phyloP scores from a whole-genome alignment of 2,797 vertebrate species.

The Myiotriccus ornatus region DNA sequence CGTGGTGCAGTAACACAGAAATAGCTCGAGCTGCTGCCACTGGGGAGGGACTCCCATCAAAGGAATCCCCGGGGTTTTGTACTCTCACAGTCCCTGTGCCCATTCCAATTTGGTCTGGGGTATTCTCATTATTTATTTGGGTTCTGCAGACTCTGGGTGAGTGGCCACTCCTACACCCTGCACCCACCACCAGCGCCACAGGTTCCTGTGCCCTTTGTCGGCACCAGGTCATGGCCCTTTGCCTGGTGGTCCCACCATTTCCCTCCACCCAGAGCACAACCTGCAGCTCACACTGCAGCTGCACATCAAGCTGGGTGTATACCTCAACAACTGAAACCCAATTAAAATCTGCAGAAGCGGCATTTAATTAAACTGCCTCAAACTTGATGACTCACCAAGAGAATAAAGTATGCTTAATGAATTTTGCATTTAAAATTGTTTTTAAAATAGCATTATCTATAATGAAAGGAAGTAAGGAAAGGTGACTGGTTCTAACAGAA shows the following conservation, averaged over 20 bases:
- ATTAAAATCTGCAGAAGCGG: background rate
- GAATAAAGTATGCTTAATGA: background rate
- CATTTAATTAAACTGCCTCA: background rate
- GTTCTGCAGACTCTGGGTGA: background rate
- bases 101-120: background rate
- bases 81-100: background rate
- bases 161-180: background rate
- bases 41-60: background rate
- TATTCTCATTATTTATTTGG: background rate
- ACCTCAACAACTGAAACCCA: background rate
- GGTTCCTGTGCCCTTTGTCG: background rate
- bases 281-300: background rate
- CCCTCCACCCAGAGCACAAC: background rate
- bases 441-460: background rate
- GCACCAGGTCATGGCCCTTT: background rate
- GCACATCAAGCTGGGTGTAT: background rate
- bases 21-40: background rate
- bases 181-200: background rate
- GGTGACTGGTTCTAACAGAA: background rate
- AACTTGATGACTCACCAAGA: background rate
- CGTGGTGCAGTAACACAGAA: background rate
- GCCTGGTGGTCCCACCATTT: rapidly evolving
- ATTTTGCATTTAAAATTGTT: background rate
- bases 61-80: background rate
- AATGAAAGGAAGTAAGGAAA: background rate